Evolutionary conservation across 2,797 vertebrate genomes (phyloP).

Genomic region (Graptemys geographica): DNA sequence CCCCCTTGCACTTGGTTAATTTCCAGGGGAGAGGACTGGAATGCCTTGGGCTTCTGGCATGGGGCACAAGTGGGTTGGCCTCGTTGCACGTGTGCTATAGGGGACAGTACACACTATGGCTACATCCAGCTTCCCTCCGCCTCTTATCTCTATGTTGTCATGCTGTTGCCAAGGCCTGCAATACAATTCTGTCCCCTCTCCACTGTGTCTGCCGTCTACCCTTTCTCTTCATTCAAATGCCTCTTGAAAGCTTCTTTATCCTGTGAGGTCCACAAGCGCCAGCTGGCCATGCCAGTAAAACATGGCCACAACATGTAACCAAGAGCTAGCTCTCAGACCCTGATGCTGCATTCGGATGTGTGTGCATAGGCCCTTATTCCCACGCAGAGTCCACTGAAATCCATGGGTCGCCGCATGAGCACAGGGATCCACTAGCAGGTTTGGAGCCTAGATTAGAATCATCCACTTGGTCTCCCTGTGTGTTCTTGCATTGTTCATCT

Average conservation of each 20-base stretch:
- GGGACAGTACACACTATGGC: not conserved
- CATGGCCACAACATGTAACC: not conserved
- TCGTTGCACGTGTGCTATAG: not conserved
- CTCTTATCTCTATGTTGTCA: not conserved
- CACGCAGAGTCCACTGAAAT: not conserved
- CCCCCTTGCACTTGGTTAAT: not conserved
- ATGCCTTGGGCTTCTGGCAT: not conserved
- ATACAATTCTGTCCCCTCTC: rapidly evolving
- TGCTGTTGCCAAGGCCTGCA: not conserved
- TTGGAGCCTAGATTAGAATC: not conserved
- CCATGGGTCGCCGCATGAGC: not conserved
- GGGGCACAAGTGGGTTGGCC: not conserved
- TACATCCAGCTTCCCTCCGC: not conserved
- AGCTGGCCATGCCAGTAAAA: not conserved
- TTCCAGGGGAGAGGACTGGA: not conserved
- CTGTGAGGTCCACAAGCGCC: no score
- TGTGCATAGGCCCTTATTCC: not conserved
- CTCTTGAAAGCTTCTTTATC: not conserved
- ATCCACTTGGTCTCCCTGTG: rapidly evolving
- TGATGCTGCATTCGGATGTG: not conserved
- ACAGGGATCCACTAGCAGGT: not conserved
- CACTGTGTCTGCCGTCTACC: rapidly evolving
- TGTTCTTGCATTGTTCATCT: not conserved
- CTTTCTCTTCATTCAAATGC: not conserved
- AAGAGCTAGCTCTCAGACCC: not conserved